Conservation (phyloP, 1,140 invertebrate species). For the Diuraphis noxia region DNA sequence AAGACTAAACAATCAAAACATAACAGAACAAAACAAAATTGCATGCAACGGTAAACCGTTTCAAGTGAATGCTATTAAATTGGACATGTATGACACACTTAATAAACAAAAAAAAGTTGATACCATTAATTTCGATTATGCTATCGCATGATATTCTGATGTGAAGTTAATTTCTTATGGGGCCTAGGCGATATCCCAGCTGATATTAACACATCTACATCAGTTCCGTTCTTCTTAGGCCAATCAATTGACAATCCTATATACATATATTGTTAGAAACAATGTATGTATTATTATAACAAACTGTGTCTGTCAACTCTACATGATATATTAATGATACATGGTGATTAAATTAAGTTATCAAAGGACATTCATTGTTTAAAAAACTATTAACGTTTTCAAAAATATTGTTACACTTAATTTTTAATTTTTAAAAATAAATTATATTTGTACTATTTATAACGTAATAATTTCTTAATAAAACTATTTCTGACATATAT, state of each 20-base stretch:
- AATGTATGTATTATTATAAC: not conserved
- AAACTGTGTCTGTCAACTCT: not conserved
- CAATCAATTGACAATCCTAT: conserved; percentile 13
- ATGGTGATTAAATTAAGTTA: not conserved
- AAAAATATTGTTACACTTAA: not conserved
- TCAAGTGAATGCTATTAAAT: not conserved
- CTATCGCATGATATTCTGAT: conserved; percentile 53
- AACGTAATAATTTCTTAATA: too few species aligned
- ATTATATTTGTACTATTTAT: too few species aligned
- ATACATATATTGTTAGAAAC: not conserved
- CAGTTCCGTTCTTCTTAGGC: not conserved
- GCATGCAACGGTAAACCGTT: not conserved
- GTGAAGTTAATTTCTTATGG: conserved; percentile 55
- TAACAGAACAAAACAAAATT: not conserved
- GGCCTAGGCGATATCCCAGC: conserved; percentile 51
- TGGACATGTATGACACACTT: not conserved
- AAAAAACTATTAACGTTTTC: not conserved
- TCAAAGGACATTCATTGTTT: not conserved
- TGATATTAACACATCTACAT: conserved; percentile 28
- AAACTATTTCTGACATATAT: too few species aligned
- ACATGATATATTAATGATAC: not conserved
- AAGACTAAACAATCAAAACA: not conserved
- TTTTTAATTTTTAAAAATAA: not conserved
- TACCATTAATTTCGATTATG: not conserved
- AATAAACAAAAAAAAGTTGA: not conserved